phyloP scores from a whole-genome alignment of 2,113 vertebrate genomes.

The Megaceryle maxima region DNA sequence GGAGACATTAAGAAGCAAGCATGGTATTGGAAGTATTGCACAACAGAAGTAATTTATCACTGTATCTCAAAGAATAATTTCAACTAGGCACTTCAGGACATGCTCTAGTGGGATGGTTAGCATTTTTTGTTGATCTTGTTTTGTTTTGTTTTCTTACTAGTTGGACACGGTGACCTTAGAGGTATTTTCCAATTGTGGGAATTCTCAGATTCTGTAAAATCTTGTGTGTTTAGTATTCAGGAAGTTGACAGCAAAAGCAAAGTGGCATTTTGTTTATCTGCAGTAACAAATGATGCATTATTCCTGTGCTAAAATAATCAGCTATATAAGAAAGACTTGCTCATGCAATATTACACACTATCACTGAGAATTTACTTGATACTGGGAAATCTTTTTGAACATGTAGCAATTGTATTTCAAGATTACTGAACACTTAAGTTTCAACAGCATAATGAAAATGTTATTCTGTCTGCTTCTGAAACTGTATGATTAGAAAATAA shows the following conservation, averaged over 20 bases:
- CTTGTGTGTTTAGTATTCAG: background rate
- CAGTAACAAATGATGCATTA: background rate
- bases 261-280: conserved; percentile 16
- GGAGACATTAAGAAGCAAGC: background rate
- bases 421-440: background rate
- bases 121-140: no score
- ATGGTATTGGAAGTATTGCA: background rate
- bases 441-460: background rate
- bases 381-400: background rate
- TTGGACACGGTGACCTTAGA: no score
- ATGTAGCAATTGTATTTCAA: background rate
- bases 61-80: background rate
- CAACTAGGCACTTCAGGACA: background rate
- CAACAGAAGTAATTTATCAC: background rate
- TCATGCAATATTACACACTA: background rate
- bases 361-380: background rate
- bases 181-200: no score
- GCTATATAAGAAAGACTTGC: background rate
- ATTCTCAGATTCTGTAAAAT: background rate
- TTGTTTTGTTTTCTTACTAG: no score
- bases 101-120: no score
- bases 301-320: background rate
- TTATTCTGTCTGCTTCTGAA: background rate
- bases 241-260: background rate
- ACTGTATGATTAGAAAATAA: background rate